Conservation (phyloP, 2,797 vertebrate species). For the Sebastes minor region DNA sequence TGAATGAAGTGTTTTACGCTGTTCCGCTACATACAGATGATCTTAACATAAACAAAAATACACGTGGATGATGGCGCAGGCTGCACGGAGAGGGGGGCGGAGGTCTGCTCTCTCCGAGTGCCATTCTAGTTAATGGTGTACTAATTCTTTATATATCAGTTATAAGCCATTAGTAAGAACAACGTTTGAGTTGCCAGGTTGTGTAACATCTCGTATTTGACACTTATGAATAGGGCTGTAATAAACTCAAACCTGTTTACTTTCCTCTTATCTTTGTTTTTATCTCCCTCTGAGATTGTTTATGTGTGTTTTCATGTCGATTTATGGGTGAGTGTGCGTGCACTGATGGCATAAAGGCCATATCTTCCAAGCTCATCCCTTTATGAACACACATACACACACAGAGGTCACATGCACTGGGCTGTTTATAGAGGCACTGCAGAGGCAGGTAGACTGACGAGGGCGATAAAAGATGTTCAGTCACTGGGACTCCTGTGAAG, state of each 20-base stretch:
- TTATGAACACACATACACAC: background rate
- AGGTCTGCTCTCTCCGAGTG: too few species aligned
- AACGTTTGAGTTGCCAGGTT: background rate
- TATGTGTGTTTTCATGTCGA: background rate
- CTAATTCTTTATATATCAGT: background rate
- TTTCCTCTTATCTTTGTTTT: background rate
- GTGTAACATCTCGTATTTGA: background rate
- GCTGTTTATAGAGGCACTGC: slow-evolving; percentile 13
- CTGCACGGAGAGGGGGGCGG: too few species aligned
- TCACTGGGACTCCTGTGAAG: background rate
- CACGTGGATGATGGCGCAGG: too few species aligned
- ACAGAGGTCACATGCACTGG: background rate
- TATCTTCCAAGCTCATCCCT: slow-evolving; percentile 2
- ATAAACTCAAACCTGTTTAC: background rate
- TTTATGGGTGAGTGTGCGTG: background rate
- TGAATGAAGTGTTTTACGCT: too few species aligned
- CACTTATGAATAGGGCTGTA: too few species aligned
- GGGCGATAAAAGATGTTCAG: slow-evolving; percentile 7
- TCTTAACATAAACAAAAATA: too few species aligned
- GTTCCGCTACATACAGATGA: too few species aligned
- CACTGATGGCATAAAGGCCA: background rate
- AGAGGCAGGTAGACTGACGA: slow-evolving; percentile 1
- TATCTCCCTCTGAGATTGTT: background rate
- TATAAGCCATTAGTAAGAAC: background rate
- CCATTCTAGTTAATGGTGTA: background rate